Percentiles rank a stretch among this genome's conserved stretches.
These are phyloP conservation scores for Schizotus pectinicornis DNA, from an alignment of 2,888 invertebrate species.

Conservation along the genomic window DNA sequence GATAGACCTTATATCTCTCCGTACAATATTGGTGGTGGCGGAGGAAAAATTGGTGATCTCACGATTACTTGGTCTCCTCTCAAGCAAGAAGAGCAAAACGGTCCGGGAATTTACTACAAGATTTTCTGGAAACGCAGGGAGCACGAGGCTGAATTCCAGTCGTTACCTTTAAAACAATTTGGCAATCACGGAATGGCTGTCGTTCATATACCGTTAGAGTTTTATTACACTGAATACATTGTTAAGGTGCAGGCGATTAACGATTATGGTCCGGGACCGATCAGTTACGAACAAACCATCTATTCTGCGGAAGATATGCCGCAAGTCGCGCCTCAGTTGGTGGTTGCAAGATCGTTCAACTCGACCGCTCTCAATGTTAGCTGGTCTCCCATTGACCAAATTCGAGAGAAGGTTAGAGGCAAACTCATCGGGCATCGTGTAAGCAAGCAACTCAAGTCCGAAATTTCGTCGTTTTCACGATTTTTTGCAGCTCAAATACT, in stretches of 20 bases:
- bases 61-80: constrained; percentile 89
- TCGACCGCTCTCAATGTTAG: constrained; percentile 91
- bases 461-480: constrained; percentile 5
- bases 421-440: constrained; percentile 90
- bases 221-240: constrained; percentile 83
- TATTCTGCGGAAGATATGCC: constrained; percentile 94
- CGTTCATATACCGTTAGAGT: constrained; percentile 73
- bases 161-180: constrained; percentile 69
- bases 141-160: constrained; percentile 78
- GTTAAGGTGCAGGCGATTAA: constrained; percentile 84
- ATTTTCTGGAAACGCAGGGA: constrained; percentile 84
- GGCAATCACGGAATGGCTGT: constrained; percentile 83
- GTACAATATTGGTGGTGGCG: constrained; percentile 85
- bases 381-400: constrained; percentile 87
- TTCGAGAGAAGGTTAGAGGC: constrained; percentile 83
- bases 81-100: constrained; percentile 81
- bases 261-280: constrained; percentile 81
- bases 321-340: constrained; percentile 84
- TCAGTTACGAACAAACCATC: constrained; percentile 75
- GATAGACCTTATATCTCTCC: constrained; percentile 82
- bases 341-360: constrained; percentile 81
- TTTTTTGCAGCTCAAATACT: constrained; percentile 78
- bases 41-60: constrained; percentile 94
- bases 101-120: constrained; percentile 87
- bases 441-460: constrained; percentile 41